Evolutionary conservation across 1,140 invertebrate genomes (phyloP).

Genomic region (Vollenhovia emeryi): DNA sequence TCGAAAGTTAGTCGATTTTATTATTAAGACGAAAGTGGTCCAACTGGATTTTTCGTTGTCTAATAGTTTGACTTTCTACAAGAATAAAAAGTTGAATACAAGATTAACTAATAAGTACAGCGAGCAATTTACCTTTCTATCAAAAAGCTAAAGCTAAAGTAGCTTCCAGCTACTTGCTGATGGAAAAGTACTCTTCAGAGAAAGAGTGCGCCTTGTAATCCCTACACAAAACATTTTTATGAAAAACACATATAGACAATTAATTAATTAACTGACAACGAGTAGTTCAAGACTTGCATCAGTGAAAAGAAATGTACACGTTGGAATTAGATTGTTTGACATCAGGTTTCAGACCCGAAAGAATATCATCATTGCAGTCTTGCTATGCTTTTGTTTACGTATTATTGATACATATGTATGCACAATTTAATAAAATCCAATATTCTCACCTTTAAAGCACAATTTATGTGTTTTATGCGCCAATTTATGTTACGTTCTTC

Average conservation of each 20-base stretch:
- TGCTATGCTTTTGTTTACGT: not conserved
- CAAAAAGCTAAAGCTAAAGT: not conserved
- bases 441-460: not conserved
- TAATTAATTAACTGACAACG: conserved; percentile 13
- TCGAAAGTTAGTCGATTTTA: not conserved
- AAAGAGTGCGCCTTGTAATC: not conserved
- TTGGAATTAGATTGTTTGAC: conserved; percentile 67
- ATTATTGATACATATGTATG: not conserved
- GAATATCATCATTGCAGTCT: conserved; percentile 71
- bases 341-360: conserved; percentile 76
- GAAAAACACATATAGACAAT: conserved; percentile 25
- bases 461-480: not conserved
- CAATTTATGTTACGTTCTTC: not conserved
- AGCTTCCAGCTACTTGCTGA: not conserved
- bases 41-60: not conserved
- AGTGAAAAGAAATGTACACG: conserved; percentile 64
- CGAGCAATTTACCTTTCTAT: not conserved
- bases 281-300: conserved; percentile 6
- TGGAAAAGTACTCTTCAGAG: not conserved
- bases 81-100: not conserved
- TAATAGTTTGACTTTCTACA: not conserved
- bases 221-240: not conserved
- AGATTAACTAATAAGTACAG: not conserved
- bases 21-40: not conserved
- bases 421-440: too few relatives aligned